Base-by-base conservation (phyloP, 2,888 invertebrate species). In the Pollenia amentaria region DNA sequence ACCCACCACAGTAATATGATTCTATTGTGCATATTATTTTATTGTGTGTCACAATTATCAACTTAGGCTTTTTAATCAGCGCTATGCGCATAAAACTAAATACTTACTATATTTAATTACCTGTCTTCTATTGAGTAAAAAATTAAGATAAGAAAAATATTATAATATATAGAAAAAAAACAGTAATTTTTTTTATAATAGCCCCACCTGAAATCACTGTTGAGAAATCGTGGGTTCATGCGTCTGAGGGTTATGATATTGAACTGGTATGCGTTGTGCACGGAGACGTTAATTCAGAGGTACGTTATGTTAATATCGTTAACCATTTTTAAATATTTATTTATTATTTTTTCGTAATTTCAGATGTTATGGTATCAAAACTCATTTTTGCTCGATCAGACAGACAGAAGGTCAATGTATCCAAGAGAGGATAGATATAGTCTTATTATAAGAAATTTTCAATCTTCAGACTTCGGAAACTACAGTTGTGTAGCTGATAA, bases 331-430 rank as follows among this genome's bases (percentile, higher is more conserved):
- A 53, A 9, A 16, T 9, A 38, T 29, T 3, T 14, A 55, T 40
- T 48, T 14, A 7, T 18, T n/a, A 0, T 8, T 18, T 8, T 55
- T 40, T 42, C 70, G 51, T 84, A 57, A 18, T 88, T 92, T 38
- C 90, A 95, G 95, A 95, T 95, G 89, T 92, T 94, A 38, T 96
- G 96, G 96, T 95, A 95, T 90, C 95, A 95, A 90, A 95, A 96
- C 90, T 95, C 95, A 1, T 95, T 95, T 90, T 92, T 94, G 44
- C 90, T 95, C 78, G 95, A 95, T 90, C 94, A 95, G 16, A 95
- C 95, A 9, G 95, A 95, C 89, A 93, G 95, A 29, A 93, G 95
- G 21, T 93, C 95, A 40, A 95, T 95, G 95, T 94, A 95, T 86
- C 94, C 94, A 55, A 93, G 94, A 38, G 95, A 95, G 79, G 94